Conservation (phyloP, 2,113 vertebrate species). For the Ophthalmolycus amberensis region DNA sequence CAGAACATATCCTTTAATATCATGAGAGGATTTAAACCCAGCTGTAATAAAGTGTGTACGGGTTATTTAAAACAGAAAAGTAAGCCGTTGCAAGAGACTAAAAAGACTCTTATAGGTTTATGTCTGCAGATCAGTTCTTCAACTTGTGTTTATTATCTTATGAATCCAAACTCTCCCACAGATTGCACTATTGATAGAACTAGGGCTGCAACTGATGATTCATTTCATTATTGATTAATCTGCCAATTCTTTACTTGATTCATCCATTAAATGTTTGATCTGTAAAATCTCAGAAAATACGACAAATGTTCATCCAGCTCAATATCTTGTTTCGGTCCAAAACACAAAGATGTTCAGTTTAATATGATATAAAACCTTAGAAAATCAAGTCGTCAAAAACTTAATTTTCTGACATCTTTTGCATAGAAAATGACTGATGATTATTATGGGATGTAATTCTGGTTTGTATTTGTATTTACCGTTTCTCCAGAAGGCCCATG, state of each 20-base stretch:
- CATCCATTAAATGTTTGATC: no score
- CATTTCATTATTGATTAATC: no score
- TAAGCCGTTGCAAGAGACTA: background rate
- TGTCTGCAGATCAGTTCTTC: background rate
- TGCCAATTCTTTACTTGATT: no score
- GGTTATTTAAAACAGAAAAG: background rate
- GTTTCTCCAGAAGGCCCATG: conserved; percentile 87
- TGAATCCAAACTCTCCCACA: background rate
- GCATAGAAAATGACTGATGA: background rate
- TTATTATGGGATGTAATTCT: background rate
- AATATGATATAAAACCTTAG: background rate
- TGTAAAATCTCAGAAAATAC: no score
- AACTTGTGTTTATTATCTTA: background rate
- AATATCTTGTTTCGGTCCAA: no score
- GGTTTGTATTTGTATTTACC: conserved; percentile 82
- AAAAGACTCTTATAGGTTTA: background rate
- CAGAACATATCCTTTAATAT: background rate
- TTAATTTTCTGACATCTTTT: background rate
- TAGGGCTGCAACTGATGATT: no score
- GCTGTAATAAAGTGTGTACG: background rate
- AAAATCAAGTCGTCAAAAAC: background rate
- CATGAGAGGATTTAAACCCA: background rate
- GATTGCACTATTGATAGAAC: background rate
- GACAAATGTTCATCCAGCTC: no score
- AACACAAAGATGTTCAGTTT: background rate